Conservation (phyloP, 23 tunicate species). For the Pegea sp. region DNA sequence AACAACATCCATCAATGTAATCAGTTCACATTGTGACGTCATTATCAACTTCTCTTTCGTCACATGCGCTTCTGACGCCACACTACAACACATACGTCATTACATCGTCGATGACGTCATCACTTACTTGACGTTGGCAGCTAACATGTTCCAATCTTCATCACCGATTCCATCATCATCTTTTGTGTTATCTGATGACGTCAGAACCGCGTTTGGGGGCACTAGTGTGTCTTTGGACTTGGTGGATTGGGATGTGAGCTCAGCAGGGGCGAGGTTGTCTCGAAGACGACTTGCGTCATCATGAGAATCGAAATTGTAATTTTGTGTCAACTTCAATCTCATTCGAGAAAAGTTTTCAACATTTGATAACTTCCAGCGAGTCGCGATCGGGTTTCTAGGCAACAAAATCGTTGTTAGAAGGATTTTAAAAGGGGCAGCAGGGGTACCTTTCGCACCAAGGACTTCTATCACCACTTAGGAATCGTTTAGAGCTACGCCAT, state of each 20-base stretch:
- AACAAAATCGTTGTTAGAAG: neutral
- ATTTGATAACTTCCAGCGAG: conserved; percentile 76
- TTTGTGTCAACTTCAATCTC: conserved; percentile 85
- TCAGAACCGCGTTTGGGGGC: conserved; percentile 25
- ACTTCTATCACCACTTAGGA: conserved; percentile 58
- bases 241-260: no score
- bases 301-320: conserved; percentile 74
- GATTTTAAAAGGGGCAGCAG: neutral
- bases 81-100: conserved; percentile 6
- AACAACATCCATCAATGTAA: conserved; percentile 82
- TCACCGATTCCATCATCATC: conserved; percentile 94
- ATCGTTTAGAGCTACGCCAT: conserved; percentile 65
- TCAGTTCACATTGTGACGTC: conserved; percentile 58
- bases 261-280: no score
- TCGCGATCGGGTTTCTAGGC: conserved; percentile 30
- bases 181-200: conserved; percentile 19
- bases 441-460: conserved; percentile 62
- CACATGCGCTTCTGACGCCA: conserved; percentile 14
- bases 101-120: neutral
- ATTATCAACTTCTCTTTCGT: conserved; percentile 51
- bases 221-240: conserved; percentile 9
- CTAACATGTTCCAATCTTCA: conserved; percentile 91
- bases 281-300: conserved; percentile 26
- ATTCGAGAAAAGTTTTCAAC: conserved; percentile 92
- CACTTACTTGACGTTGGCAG: conserved; percentile 33